Evolutionary conservation across 2,888 invertebrate genomes (phyloP).

Genomic region (Argynnis bischoffii): DNA sequence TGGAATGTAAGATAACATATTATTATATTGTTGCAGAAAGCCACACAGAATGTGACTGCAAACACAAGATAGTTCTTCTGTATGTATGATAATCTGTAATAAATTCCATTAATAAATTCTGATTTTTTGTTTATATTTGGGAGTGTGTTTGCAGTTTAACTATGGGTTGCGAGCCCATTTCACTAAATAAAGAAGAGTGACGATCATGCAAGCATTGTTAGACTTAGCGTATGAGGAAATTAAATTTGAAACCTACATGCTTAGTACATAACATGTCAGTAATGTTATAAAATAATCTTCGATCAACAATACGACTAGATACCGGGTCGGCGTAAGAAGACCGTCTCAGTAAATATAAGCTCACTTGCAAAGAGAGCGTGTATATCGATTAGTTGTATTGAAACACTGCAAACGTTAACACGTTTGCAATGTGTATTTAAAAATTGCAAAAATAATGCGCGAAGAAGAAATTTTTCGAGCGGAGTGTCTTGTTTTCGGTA

Average conservation of each 20-base stretch:
- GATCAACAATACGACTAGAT: background rate
- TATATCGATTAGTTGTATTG: too few species aligned
- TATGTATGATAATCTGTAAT: slow-evolving; percentile 2
- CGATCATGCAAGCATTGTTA: slow-evolving; percentile 21
- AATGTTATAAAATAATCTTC: slow-evolving; percentile 5
- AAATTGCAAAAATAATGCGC: too few species aligned
- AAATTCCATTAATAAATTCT: background rate
- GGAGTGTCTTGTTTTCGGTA: background rate
- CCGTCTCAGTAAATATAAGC: too few species aligned
- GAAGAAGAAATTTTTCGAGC: too few species aligned
- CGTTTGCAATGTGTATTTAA: too few species aligned
- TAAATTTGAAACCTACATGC: slow-evolving; percentile 2
- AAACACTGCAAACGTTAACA: too few species aligned
- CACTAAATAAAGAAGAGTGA: background rate
- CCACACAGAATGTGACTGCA: slow-evolving; percentile 74
- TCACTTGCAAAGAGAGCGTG: too few species aligned
- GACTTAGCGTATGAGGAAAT: slow-evolving; percentile 4
- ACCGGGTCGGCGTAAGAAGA: too few species aligned
- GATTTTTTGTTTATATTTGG: slow-evolving; percentile 23
- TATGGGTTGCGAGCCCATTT: slow-evolving; percentile 63
- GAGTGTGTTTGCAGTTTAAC: slow-evolving; percentile 69
- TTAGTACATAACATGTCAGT: slow-evolving; percentile 6
- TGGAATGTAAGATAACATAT: slow-evolving; percentile 63
- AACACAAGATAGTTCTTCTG: slow-evolving; percentile 50
- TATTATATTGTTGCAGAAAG: slow-evolving; percentile 27